A percentile compares a stretch with the other conserved stretches of the same genome.
These are phyloP conservation scores for Meriones unguiculatus DNA, from an alignment of 2,113 vertebrate species.

Conservation along the genomic window DNA sequence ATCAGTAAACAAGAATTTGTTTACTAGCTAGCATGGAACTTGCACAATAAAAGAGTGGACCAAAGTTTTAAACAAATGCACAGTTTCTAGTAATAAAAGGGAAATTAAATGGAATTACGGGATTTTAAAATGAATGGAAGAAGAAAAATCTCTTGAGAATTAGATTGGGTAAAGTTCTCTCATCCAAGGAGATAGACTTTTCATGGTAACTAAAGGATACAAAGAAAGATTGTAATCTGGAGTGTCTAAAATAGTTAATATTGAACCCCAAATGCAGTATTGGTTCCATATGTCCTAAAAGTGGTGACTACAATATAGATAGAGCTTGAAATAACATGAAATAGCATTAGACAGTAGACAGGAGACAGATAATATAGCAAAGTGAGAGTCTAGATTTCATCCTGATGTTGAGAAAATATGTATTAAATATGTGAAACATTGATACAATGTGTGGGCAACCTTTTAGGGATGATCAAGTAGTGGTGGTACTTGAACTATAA, in stretches of 20 bases:
- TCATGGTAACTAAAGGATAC: not conserved
- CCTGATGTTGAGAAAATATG: not conserved
- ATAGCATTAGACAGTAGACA: not conserved
- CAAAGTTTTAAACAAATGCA: not conserved
- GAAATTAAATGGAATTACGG: not conserved
- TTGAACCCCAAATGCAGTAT: not conserved
- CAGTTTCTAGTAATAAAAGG: not conserved
- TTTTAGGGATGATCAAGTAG: not conserved
- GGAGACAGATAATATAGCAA: not conserved
- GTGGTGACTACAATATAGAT: not conserved
- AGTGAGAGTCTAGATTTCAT: not conserved
- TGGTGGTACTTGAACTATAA: not conserved
- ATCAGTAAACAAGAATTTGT: not conserved
- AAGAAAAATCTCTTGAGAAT: not conserved
- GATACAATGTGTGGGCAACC: not conserved
- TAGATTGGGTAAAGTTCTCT: not conserved
- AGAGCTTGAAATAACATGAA: not conserved
- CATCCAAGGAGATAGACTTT: not conserved
- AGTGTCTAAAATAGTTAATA: not conserved
- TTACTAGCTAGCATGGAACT: not conserved
- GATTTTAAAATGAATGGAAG: not conserved
- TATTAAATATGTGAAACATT: not conserved
- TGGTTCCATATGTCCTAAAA: not conserved
- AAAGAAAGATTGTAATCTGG: not conserved
- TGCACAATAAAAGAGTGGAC: not conserved